phyloP scores from a whole-genome alignment of 37 sponge, comb jelly and placozoan species.

The Axinella damicornis region DNA sequence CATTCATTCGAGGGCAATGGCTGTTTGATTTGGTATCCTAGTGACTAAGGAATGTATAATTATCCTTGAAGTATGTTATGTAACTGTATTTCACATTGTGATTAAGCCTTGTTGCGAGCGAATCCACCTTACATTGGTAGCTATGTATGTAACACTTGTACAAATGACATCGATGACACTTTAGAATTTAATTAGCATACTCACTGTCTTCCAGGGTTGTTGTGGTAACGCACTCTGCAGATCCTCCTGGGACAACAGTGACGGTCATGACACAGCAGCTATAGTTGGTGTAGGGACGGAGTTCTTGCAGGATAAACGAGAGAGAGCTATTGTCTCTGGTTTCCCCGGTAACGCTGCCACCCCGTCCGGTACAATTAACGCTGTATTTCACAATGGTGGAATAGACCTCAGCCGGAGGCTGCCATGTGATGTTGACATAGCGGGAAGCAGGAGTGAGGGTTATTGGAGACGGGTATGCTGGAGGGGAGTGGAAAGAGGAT shows the following conservation, averaged over 20 bases:
- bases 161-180: too few relatives aligned
- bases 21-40: too few relatives aligned
- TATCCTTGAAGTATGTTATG: too few relatives aligned
- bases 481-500: slow-evolving; percentile 1
- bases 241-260: background rate
- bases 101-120: too few relatives aligned
- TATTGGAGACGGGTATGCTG: background rate
- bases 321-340: background rate
- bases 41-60: too few relatives aligned
- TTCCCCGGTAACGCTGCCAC: too few relatives aligned
- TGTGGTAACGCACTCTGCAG: background rate
- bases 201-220: slow-evolving; percentile 5
- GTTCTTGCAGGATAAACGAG: background rate
- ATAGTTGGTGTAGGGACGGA: slow-evolving; percentile 2
- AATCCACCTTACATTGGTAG: too few relatives aligned
- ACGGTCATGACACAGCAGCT: slow-evolving; percentile 15
- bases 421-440: slow-evolving; percentile 7
- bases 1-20: too few relatives aligned
- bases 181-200: background rate
- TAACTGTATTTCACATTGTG: too few relatives aligned
- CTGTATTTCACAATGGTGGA: slow-evolving; percentile 23
- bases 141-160: too few relatives aligned
- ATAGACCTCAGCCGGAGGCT: slow-evolving; percentile 20
- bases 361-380: background rate
- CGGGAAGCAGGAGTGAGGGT: background rate